Conservation (phyloP, 2,888 invertebrate genomes). For the Acleris cristana region DNA sequence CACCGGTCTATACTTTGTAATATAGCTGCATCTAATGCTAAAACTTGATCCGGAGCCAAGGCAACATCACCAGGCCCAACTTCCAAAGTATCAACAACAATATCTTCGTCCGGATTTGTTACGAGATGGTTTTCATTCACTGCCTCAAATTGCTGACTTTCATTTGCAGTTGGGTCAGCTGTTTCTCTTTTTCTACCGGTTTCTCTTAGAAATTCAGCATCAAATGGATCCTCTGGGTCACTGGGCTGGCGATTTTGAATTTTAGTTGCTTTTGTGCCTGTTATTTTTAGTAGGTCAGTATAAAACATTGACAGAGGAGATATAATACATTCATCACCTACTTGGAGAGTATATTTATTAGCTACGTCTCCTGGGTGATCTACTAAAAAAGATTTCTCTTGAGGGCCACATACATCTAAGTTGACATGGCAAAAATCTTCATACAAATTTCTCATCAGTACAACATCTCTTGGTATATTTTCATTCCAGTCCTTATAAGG, state of each 20-base stretch:
- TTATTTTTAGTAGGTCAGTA: slow-evolving; percentile 94
- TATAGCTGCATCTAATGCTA: slow-evolving; percentile 95
- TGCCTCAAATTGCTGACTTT: slow-evolving; percentile 77
- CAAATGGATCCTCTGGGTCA: slow-evolving; percentile 96
- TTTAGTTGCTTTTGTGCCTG: slow-evolving; percentile 89
- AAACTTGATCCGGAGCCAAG: slow-evolving; percentile 89
- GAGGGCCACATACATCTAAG: slow-evolving; percentile 94
- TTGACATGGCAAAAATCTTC: slow-evolving; percentile 96
- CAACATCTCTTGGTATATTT: slow-evolving; percentile 89
- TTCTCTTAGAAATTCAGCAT: slow-evolving; percentile 95
- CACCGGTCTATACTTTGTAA: slow-evolving; percentile 96
- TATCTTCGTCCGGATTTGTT: slow-evolving; percentile 86
- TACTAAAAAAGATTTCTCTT: slow-evolving; percentile 91
- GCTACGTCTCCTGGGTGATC: slow-evolving; percentile 88
- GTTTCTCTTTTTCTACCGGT: slow-evolving; percentile 87
- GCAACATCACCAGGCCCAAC: slow-evolving; percentile 86
- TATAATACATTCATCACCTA: slow-evolving; percentile 96
- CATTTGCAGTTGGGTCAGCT: slow-evolving; percentile 69
- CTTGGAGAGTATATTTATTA: slow-evolving; percentile 89
- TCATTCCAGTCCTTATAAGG: slow-evolving; percentile 93
- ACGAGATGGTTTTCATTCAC: slow-evolving; percentile 77
- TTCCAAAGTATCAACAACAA: slow-evolving; percentile 87
- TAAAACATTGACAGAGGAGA: slow-evolving; percentile 95
- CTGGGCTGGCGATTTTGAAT: slow-evolving; percentile 88
- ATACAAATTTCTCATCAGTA: slow-evolving; percentile 92